Percentiles rank a stretch among this genome's conserved stretches.
These are phyloP conservation scores for Anomalospiza imberbis DNA, from an alignment of 2,797 vertebrate genomes.

Conservation along the genomic window DNA sequence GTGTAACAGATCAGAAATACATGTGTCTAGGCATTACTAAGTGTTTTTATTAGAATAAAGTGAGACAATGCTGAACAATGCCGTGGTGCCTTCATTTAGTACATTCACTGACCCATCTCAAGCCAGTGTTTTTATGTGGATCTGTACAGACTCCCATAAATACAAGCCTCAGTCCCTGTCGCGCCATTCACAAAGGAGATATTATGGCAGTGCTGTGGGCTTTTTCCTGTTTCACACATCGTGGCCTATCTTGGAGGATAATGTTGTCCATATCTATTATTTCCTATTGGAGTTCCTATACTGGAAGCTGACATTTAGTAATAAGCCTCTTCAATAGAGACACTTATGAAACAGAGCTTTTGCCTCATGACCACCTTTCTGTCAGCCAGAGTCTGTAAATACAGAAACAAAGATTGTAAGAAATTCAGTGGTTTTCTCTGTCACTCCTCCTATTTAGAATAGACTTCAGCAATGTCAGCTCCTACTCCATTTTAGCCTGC, in stretches of 20 bases:
- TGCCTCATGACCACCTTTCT: background rate
- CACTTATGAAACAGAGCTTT: background rate
- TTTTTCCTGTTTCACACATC: slow-evolving; percentile 31
- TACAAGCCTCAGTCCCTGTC: slow-evolving; percentile 41
- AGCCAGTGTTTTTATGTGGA: background rate
- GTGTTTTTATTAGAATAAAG: slow-evolving; percentile 45
- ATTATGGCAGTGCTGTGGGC: background rate
- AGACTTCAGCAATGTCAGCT: background rate
- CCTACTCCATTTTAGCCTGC: background rate
- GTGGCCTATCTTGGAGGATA: slow-evolving; percentile 23
- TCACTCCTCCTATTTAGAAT: background rate
- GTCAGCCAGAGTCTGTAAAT: background rate
- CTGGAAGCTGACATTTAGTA: background rate
- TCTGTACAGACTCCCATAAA: slow-evolving; percentile 3
- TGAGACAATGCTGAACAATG: slow-evolving; percentile 36
- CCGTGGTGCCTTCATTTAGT: slow-evolving; percentile 31
- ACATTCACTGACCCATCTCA: slow-evolving; percentile 45
- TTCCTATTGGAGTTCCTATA: slow-evolving; percentile 9
- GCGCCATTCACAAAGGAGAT: slow-evolving; percentile 43
- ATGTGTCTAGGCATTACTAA: background rate
- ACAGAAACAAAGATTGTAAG: background rate
- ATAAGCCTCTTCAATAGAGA: background rate
- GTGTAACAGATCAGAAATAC: slow-evolving; percentile 23
- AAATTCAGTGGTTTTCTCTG: background rate
- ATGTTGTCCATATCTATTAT: slow-evolving; percentile 30